Evolutionary conservation across 2,888 invertebrate genomes (phyloP), one percentile per base, ranked within the genome.

Genomic region (Itoplectis maculator): DNA sequence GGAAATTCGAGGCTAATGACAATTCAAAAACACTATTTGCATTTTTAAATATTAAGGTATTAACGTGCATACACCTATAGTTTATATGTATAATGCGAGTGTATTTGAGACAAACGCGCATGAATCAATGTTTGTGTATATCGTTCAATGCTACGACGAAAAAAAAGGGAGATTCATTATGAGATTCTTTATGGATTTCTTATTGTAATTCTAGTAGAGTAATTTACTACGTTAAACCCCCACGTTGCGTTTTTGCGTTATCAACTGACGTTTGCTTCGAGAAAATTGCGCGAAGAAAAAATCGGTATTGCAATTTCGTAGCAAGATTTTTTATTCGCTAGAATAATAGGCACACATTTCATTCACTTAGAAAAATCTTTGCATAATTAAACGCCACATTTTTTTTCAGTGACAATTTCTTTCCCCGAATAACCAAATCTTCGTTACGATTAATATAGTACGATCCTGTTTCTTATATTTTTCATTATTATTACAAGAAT

Each of bases 71-170:
- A 74, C 68, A 35, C 61, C n/a, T n/a, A n/a, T 68, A 18, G 79
- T 68, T 42, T 63, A 69, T 74, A 63, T 80, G 37, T 37, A 29
- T 3, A 42, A 79, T 68, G 74, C 61, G 63, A 74, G 61, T 74
- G 54, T 79, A 74, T 68, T 74, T 61, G 51, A 68, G 73, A 79
- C 40, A 79, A 79, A 68, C 49, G 79, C 49, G 79, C 73, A 80
- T 54, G 61, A 80, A 69, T 75, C 68, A 54, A 80, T 80, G 42
- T 75, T 70, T 75, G 54, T 70, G 56, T 56, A 80, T 37, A 79
- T 68, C 68, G 61, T 61, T 68, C n/a, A 54, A 59, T 66, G 59
- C 72, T 74, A 66, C 9, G 51, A 51, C 11, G 8, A 66, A 68
- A 49, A 72, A 47, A 66, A 73, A 35, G 51, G 59, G 45, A 68